Evolutionary conservation across 2,888 invertebrate species (phyloP).

Genomic region (Ectropis crepuscularia): DNA sequence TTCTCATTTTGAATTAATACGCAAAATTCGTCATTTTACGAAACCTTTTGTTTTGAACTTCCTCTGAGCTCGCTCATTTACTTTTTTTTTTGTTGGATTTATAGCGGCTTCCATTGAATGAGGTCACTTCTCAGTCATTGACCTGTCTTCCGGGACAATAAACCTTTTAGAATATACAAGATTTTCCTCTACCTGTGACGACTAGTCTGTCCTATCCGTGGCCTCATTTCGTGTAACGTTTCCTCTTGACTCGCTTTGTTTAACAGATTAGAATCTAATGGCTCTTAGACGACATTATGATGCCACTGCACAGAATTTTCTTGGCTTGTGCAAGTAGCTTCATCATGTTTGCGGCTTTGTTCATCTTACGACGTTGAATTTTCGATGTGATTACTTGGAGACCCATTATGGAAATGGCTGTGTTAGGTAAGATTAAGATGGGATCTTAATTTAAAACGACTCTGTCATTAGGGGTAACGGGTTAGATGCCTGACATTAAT

Average conservation of each 20-base stretch:
- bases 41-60: constrained; percentile 17
- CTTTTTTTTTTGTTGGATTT: neutral
- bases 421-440: neutral
- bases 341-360: constrained; percentile 14
- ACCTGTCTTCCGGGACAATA: constrained; percentile 41
- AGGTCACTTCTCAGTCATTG: constrained; percentile 35
- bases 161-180: constrained; percentile 37
- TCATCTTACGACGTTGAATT: constrained; percentile 4
- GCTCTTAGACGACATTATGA: constrained; percentile 10
- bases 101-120: constrained; percentile 20
- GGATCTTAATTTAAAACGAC: too few species aligned
- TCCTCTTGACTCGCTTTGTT: constrained; percentile 31
- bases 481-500: too few species aligned
- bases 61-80: constrained; percentile 2
- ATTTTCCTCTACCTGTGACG: constrained; percentile 40
- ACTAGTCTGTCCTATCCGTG: constrained; percentile 18
- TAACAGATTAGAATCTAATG: constrained; percentile 22
- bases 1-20: constrained; percentile 10
- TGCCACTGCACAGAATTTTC: constrained; percentile 7
- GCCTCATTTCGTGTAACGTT: constrained; percentile 31
- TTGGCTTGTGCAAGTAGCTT: constrained; percentile 7
- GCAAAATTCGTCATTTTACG: neutral
- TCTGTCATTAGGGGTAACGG: too few species aligned
- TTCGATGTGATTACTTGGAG: constrained; percentile 7
- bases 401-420: constrained; percentile 3